Conservation (phyloP, 2,113 vertebrate genomes). For the Poicephalus gulielmi region DNA sequence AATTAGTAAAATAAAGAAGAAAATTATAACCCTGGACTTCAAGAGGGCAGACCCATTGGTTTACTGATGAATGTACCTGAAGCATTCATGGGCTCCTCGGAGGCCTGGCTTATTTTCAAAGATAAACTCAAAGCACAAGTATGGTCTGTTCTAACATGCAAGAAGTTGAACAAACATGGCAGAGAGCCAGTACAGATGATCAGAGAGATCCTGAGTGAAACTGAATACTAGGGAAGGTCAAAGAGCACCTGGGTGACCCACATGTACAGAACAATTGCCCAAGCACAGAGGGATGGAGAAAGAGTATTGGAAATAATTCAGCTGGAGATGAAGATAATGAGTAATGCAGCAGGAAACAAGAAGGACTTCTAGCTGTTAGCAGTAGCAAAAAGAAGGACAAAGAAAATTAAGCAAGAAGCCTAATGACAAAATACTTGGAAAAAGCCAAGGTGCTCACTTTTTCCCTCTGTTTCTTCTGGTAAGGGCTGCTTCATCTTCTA, state of each 20-base stretch:
- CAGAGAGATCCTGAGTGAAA: neutral
- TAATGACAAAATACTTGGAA: neutral
- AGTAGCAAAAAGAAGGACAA: neutral
- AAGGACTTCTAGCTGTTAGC: neutral
- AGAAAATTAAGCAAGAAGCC: neutral
- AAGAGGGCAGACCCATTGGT: neutral
- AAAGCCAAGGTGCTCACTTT: neutral
- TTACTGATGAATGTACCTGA: neutral
- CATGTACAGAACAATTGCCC: neutral
- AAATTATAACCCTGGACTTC: neutral
- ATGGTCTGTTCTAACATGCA: neutral
- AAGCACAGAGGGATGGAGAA: rapidly evolving
- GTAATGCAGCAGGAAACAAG: neutral
- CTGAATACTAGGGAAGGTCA: neutral
- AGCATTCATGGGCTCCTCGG: neutral
- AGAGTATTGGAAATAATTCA: neutral
- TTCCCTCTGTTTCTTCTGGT: neutral
- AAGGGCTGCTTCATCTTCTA: neutral
- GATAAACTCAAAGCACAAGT: neutral
- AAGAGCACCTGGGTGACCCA: neutral
- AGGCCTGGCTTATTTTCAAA: neutral
- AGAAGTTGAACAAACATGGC: neutral
- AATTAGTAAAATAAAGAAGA: neutral
- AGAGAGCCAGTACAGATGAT: neutral
- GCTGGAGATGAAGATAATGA: neutral